Base-by-base conservation (phyloP, 2,888 invertebrate genomes). In the Drosophila neonasuta region DNA sequence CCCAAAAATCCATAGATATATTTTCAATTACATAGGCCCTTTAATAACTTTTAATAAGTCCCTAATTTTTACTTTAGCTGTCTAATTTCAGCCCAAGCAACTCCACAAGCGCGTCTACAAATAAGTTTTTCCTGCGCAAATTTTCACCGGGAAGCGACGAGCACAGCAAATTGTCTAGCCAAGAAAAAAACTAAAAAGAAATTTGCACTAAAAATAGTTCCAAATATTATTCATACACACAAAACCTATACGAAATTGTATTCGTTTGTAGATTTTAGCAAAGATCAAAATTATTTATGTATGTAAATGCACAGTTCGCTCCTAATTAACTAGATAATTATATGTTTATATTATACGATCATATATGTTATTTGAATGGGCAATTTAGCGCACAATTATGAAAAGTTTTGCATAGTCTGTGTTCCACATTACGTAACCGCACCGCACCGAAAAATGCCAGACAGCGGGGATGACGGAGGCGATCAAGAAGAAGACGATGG, bases 171-270 rank as follows among this genome's bases (percentile, higher is more conserved):
- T 49, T 64, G 76, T 74, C 74, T 74, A 64, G 45, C 30, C 6
- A 24, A 24, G 24, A n/a, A 36, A 42, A 42, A 42, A 57, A 52
- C 24, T 24, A 24, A 24, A 24, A 6, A 24, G 24, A 65, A 68
- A 71, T 80, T 44, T 72, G 66, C 70, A 81, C 86, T 86, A 86
- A 78, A 83, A 86, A 81, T 86, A 81, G 86, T 80, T 80, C 51
- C 39, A 61, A 75, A 75, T 73, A 83, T 80, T 80, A 86, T 86
- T 86, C 80, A 81, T 78, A 83, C 63, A 83, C 63, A 75, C 65
- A 62, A 32, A 55, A 74, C 72, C 64, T 75, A 78, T 72, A 71
- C 68, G 64, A 69, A 75, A 62, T 58, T 63, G 36, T n/a, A 45
- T 63, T 75, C 39, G 52, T 29, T 8, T 20, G 3, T 49, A 17